phyloP scores from a whole-genome alignment of 2,797 vertebrate species.

The Meda fulgida region DNA sequence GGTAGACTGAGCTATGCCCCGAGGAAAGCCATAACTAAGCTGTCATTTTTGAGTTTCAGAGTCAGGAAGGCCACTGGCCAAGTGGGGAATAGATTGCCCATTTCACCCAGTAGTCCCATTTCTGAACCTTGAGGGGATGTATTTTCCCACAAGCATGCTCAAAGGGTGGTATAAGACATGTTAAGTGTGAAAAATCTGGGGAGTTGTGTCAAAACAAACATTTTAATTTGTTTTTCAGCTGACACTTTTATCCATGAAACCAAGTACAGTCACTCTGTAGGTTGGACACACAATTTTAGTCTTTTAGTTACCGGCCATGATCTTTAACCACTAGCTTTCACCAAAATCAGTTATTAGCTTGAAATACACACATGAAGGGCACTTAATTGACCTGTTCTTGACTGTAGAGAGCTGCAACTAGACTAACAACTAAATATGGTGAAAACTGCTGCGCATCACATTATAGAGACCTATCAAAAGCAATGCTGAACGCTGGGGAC shows the following conservation, averaged over 20 bases:
- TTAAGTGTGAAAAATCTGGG: background rate
- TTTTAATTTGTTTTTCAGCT: background rate
- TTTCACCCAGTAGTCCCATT: conserved; percentile 73
- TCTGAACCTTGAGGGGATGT: conserved; percentile 64
- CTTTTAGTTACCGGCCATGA: background rate
- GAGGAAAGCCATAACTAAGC: conserved; percentile 9
- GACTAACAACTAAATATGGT: conserved; percentile 5
- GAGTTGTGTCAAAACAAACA: background rate
- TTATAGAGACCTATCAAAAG: background rate
- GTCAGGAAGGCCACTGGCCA: conserved; percentile 46
- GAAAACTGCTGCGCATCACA: background rate
- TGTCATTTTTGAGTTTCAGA: conserved; percentile 71
- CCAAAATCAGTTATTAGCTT: background rate
- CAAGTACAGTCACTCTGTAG: background rate
- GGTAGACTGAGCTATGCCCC: conserved; percentile 6
- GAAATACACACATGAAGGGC: background rate
- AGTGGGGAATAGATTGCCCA: conserved; percentile 60
- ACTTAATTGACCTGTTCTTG: conserved; percentile 19
- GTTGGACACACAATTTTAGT: background rate
- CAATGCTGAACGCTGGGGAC: background rate
- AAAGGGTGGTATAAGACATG: background rate
- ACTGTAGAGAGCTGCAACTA: background rate
- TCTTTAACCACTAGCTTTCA: background rate
- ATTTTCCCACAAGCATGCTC: conserved; percentile 66
- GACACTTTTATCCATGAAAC: background rate